phyloP scores from a whole-genome alignment of 2,113 vertebrate genomes.

The Raphicerus campestris region DNA sequence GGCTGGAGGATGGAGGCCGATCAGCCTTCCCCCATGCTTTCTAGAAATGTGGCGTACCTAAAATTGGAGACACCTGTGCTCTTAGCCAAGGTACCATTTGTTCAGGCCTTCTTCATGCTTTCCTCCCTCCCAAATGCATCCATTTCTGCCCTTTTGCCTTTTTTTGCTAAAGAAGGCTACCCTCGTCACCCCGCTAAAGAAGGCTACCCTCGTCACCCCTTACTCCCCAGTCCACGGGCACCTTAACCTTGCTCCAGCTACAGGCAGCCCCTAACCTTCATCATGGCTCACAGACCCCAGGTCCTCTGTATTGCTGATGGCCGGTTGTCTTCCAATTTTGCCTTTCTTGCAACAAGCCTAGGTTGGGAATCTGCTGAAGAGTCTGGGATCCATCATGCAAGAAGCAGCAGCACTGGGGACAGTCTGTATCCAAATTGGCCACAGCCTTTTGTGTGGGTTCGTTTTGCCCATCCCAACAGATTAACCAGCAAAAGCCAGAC shows the following conservation, averaged over 20 bases:
- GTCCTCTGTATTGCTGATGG: background rate
- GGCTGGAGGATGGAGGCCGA: background rate
- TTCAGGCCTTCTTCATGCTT: background rate
- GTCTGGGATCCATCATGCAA: background rate
- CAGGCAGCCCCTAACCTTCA: background rate
- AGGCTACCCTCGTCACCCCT: no score
- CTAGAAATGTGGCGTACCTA: background rate
- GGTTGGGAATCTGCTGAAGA: background rate
- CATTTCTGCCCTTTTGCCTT: background rate
- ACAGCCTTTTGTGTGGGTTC: background rate
- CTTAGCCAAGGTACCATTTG: background rate
- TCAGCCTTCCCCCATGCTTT: background rate
- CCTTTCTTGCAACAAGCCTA: background rate
- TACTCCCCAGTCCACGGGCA: background rate
- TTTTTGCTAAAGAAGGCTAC: background rate
- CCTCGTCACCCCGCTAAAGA: background rate
- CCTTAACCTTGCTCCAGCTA: background rate
- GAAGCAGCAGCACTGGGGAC: fast-evolving
- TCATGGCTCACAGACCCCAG: background rate
- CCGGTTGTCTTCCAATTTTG: slow-evolving; percentile 38
- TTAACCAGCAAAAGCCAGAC: background rate
- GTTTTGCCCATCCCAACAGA: background rate
- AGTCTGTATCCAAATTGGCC: background rate
- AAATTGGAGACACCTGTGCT: background rate
- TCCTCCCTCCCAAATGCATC: background rate